A percentile compares a stretch with the other conserved stretches of the same genome.
Conservation (phyloP, 2,888 invertebrate genomes). For the Notocelia uddmanniana region DNA sequence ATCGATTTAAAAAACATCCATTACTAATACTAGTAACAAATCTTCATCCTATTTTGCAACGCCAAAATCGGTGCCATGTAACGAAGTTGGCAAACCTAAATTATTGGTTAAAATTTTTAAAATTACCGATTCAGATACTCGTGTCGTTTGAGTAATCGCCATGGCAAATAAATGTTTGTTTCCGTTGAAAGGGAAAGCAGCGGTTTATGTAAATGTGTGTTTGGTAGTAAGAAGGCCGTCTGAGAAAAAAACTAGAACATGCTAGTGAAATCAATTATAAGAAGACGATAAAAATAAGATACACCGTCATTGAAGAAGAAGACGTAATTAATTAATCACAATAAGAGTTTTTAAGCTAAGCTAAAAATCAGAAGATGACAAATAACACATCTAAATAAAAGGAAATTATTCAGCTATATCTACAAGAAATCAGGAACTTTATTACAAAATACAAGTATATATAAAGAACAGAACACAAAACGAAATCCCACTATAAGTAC, state of each 20-base stretch:
- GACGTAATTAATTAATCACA: slow-evolving; percentile 15
- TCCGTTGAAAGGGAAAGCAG: slow-evolving; percentile 69
- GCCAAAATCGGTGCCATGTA: slow-evolving; percentile 11
- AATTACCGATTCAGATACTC: slow-evolving; percentile 45
- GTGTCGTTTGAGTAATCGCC: slow-evolving; percentile 56
- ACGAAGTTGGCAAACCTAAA: slow-evolving; percentile 55
- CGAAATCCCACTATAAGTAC: slow-evolving; percentile 19
- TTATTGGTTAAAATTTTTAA: slow-evolving; percentile 56
- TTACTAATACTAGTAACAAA: neutral
- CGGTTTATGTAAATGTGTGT: slow-evolving; percentile 57
- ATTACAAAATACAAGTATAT: neutral
- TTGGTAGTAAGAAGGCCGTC: slow-evolving; percentile 49
- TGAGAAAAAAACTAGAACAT: slow-evolving; percentile 40
- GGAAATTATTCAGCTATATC: neutral
- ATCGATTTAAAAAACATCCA: slow-evolving; percentile 1
- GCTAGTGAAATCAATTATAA: slow-evolving; percentile 39
- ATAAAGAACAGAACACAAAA: neutral
- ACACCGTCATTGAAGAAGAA: slow-evolving; percentile 16
- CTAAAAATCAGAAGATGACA: neutral
- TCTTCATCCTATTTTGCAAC: slow-evolving; percentile 35
- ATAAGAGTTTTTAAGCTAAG: slow-evolving; percentile 10
- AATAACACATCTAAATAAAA: neutral
- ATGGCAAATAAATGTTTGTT: slow-evolving; percentile 60
- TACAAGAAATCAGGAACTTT: neutral
- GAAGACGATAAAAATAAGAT: slow-evolving; percentile 9